These are phyloP conservation scores for Caenorhabditis sp. DNA, from an alignment of 2,888 invertebrate species.

Conservation along the genomic window DNA sequence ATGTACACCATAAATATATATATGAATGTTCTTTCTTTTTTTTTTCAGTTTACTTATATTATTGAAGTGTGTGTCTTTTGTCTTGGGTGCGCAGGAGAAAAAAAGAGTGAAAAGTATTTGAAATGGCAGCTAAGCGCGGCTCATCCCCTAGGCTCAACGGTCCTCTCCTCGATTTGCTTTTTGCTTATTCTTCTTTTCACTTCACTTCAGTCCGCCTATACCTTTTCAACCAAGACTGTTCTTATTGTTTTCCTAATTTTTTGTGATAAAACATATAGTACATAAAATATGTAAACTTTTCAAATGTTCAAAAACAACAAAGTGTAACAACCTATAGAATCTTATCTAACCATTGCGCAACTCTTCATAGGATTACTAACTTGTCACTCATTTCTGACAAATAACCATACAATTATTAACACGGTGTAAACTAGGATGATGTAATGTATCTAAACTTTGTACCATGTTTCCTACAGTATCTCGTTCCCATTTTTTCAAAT, in stretches of 20 bases:
- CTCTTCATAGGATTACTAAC: neutral
- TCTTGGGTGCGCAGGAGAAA: neutral
- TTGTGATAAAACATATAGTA: no score
- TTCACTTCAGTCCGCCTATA: neutral
- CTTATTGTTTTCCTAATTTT: no score
- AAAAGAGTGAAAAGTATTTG: slow-evolving; percentile 10
- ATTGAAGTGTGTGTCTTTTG: neutral
- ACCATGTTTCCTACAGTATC: no score
- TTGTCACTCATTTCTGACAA: neutral
- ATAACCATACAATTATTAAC: neutral
- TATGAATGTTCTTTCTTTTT: neutral
- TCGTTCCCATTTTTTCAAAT: no score
- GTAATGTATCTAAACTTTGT: neutral
- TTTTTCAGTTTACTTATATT: no score
- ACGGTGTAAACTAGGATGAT: no score
- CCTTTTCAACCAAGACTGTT: no score
- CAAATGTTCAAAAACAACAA: neutral
- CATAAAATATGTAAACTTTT: neutral
- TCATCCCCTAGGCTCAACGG: slow-evolving; percentile 44
- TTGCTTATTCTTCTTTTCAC: neutral
- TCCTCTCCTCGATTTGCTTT: slow-evolving; percentile 11
- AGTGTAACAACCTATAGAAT: neutral
- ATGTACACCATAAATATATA: neutral
- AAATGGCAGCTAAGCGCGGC: slow-evolving; percentile 45
- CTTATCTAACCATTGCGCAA: neutral